Percentiles rank a stretch among this genome's conserved stretches.
These are phyloP conservation scores for Galeopsomyia nigrocyanea DNA, from an alignment of 2,888 invertebrate genomes.

Conservation along the genomic window DNA sequence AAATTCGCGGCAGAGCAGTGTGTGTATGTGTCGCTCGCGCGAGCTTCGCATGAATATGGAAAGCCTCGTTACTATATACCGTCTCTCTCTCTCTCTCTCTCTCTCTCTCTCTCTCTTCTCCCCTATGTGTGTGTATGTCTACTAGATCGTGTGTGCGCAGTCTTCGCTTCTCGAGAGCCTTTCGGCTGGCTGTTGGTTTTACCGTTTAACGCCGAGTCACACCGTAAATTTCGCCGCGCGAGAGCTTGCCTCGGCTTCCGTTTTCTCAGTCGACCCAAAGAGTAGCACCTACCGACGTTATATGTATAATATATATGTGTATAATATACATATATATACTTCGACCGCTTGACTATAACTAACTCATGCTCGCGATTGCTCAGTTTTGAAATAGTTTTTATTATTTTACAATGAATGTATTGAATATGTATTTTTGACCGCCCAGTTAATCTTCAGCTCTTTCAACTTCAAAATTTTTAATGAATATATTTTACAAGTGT, in stretches of 20 bases:
- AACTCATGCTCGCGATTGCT: no score
- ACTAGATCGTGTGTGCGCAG: background rate
- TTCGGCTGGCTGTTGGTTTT: slow-evolving; percentile 57
- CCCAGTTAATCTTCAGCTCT: no score
- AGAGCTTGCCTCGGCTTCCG: background rate
- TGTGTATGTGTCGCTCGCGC: slow-evolving; percentile 30
- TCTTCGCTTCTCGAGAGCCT: slow-evolving; percentile 44
- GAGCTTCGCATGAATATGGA: slow-evolving; percentile 65
- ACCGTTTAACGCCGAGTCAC: slow-evolving; percentile 58
- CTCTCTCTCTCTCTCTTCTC: slow-evolving; percentile 44
- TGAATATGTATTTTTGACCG: no score
- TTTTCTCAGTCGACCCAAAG: background rate
- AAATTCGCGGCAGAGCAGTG: slow-evolving; percentile 64
- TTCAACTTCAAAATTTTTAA: no score
- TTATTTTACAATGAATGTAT: no score
- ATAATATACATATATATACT: no score
- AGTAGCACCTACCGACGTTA: no score
- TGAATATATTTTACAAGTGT: no score
- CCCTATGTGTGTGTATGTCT: slow-evolving; percentile 16
- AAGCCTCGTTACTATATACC: slow-evolving; percentile 63
- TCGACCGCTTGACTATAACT: no score
- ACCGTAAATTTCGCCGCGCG: slow-evolving; percentile 20
- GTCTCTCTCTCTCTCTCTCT: background rate
- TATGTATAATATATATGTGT: no score
- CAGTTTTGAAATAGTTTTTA: no score